A percentile compares a stretch with the other conserved stretches of the same genome.
Evolutionary conservation across 2,888 invertebrate genomes (phyloP).

Genomic region (Torymus auratus): DNA sequence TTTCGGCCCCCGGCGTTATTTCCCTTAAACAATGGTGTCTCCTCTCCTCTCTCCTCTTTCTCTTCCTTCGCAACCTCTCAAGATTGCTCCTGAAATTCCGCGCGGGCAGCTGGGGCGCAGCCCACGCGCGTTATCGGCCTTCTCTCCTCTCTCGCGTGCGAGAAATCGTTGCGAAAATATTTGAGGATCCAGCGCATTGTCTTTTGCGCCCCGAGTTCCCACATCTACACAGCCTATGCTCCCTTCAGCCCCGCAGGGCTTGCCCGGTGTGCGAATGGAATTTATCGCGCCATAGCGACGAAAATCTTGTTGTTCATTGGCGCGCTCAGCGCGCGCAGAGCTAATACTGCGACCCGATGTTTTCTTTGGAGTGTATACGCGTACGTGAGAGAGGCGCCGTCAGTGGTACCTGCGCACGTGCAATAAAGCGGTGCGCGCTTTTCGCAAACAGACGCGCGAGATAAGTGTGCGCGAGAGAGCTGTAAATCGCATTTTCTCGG

Average conservation of each 20-base stretch:
- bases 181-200: constrained; percentile 53
- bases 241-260: no score
- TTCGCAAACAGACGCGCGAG: constrained; percentile 24
- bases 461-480: constrained; percentile 3
- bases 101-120: constrained; percentile 45
- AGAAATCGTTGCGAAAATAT: constrained; percentile 63
- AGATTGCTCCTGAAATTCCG: constrained; percentile 56
- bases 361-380: no score
- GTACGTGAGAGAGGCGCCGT: constrained; percentile 12
- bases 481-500: constrained; percentile 44
- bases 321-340: not conserved
- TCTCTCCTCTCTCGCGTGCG: constrained; percentile 32
- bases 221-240: no score
- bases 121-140: constrained; percentile 46
- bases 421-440: constrained; percentile 8
- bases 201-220: constrained; percentile 23
- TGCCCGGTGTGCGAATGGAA: no score
- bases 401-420: no score
- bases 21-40: constrained; percentile 41
- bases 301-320: constrained; percentile 31
- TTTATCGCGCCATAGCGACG: not conserved
- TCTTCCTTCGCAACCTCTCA: no score
- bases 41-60: no score
- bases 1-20: constrained; percentile 17
- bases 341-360: not conserved